A percentile compares a stretch with the other conserved stretches of the same genome.
Conservation (phyloP, 2,113 vertebrate species). For the Spea multiplicata region DNA sequence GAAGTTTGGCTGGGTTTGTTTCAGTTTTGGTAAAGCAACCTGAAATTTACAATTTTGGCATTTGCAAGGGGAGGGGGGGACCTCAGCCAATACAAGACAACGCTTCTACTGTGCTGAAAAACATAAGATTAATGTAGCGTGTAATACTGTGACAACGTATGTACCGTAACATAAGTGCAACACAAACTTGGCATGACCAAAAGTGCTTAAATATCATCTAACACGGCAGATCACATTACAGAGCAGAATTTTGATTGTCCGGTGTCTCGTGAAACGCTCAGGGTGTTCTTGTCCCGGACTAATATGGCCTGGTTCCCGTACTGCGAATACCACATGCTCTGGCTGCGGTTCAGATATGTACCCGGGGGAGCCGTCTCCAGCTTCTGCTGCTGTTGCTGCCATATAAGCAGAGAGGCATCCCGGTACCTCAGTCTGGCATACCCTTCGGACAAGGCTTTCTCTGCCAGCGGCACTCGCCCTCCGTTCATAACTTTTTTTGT, state of each 20-base stretch:
- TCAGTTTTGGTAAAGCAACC: too few species aligned
- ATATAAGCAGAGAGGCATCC: slow-evolving; percentile 86
- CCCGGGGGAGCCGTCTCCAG: slow-evolving; percentile 65
- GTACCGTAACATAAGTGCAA: too few species aligned
- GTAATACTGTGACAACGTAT: too few species aligned
- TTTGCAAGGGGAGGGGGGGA: too few species aligned
- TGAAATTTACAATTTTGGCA: too few species aligned
- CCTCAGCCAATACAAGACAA: too few species aligned
- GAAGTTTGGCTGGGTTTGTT: too few species aligned
- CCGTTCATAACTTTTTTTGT: slow-evolving; percentile 60
- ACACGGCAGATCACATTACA: slow-evolving; percentile 70
- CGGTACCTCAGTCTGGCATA: slow-evolving; percentile 74
- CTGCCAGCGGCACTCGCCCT: slow-evolving; percentile 69
- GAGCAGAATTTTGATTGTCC: slow-evolving; percentile 79
- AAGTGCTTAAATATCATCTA: background rate
- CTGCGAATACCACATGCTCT: slow-evolving; percentile 85
- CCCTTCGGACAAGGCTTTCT: slow-evolving; percentile 81
- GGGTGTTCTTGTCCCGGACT: slow-evolving; percentile 74
- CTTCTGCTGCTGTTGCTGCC: slow-evolving; percentile 88
- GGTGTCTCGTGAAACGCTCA: slow-evolving; percentile 59
- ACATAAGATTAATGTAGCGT: too few species aligned
- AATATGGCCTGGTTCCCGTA: slow-evolving; percentile 89
- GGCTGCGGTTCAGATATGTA: slow-evolving; percentile 84
- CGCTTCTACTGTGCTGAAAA: too few species aligned
- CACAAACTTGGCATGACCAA: too few species aligned